Evolutionary conservation across 2,888 invertebrate species (phyloP), one percentile per base, ranked within the genome.

Genomic region (Papilio gigon): DNA sequence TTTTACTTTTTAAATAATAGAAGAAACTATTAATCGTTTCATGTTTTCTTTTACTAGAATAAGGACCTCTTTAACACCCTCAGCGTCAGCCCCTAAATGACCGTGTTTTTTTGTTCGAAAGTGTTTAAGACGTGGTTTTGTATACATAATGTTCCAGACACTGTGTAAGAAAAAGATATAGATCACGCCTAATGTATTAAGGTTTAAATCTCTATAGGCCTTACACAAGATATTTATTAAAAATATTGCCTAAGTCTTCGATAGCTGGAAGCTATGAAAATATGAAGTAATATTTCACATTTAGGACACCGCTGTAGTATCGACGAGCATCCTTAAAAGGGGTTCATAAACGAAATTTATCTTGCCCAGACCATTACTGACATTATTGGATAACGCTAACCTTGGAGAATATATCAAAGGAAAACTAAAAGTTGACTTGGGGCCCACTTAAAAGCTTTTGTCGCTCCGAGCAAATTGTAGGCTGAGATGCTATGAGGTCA

Each of bases 311-410:
- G 50, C 9, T 6, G 44, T 27, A 44, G 42, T 44, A 59, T 44
- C 44, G 33, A 17, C 27, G 20, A 14, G 25, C 33, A 53, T 30
- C 25, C 33, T 53, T 53, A 56, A 67, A 67, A 67, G 67, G n/a
- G 67, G 67, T 67, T 56, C 56, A 67, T 67, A 67, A 67, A 67
- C 17, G 61, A 42, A 62, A 53, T 67, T 67, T 67, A 67, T 62
- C 62, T 61, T n/a, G 9, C 25, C 53, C 33, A 12, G 35, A 12
- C 61, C 67, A 62, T 56, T 62, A 62, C 30, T 56, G 53, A 33
- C 58, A 33, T 62, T 62, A 67, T 67, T 67, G 61, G 35, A 35
- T 66, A 59, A 20, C 42, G 35, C 40, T 53, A 20, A 30, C 22
- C 12, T 33, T 20, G 20, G 56, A 33, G 62, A 42, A 62, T 62